Evolutionary conservation across 2,113 vertebrate genomes (phyloP).

Genomic region (Nasalis larvatus): DNA sequence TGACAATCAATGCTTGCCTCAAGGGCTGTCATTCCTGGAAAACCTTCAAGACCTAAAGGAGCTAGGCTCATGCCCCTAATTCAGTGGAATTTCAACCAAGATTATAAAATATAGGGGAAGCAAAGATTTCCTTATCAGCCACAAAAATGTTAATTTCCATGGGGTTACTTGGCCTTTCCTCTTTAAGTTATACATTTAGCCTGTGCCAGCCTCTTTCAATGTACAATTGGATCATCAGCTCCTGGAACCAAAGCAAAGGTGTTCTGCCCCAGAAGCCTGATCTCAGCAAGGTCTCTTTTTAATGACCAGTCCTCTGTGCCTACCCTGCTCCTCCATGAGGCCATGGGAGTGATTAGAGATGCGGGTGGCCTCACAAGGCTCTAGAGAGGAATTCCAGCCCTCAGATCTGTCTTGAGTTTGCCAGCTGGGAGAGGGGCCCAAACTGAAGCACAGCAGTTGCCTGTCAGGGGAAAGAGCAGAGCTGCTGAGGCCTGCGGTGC

Average conservation of each 20-base stretch:
- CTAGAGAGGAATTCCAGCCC: neutral
- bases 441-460: neutral
- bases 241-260: neutral
- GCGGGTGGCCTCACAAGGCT: neutral
- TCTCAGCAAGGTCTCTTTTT: constrained; percentile 48
- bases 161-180: neutral
- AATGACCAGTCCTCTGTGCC: neutral
- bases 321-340: neutral
- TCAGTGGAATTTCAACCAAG: neutral
- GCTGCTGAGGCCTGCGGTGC: neutral
- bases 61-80: too few relatives aligned
- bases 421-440: neutral
- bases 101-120: neutral
- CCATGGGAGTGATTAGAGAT: neutral
- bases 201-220: neutral
- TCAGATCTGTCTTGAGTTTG: neutral
- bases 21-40: neutral
- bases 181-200: neutral
- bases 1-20: neutral
- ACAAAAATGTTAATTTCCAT: neutral
- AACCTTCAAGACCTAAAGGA: neutral
- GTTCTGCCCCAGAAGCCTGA: neutral
- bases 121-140: neutral
- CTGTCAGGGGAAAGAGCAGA: neutral
- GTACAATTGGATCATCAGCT: neutral